Evolutionary conservation across 1,140 invertebrate genomes (phyloP), one percentile per base, ranked within the genome.

Genomic region (Hyles euphorbiae): DNA sequence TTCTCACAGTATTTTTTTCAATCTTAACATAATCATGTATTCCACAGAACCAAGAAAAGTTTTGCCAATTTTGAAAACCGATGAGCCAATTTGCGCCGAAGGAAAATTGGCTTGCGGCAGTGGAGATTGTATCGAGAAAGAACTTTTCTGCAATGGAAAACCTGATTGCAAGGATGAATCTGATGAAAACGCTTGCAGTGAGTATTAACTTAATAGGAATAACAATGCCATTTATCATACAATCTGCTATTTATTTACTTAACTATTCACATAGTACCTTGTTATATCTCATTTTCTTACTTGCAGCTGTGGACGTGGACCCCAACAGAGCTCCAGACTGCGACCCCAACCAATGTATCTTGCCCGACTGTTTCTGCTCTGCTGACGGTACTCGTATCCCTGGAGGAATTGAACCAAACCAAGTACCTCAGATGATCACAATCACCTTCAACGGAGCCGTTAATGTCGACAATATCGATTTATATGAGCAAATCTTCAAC

Each of bases 311-410:
- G 45, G 96, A 97, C 43, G 63, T 89, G 34, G 86, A 97, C 95
- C 89, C 92, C 93, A 97, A 98, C 84, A 92, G 96, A 66, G 96
- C 96, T 4, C 95, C 95, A 0, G 95, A 96, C 75, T 98, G 97
- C 76, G 96, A 98, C 76, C 93, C 93, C 11, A 95, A 94, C 52
- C 95, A 97, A 78, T 98, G 97, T 83, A 92, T 93, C 6, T 88
- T 98, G 2, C 97, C 97, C 3, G 96, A 98, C 74, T 98, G 97
- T 84, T 98, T 96, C 91, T 98, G 97, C 81, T 98, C 96, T 7
- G 94, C 95, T 61, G 97, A 98, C 68, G 97, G 96, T 56, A 98
- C 97, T 6, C 91, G 95, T 53, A 97, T 97, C 67, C 96, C 96
- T 4, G 95, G 95, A 3, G 92, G 92, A 58, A 91, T 97, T 62